Conservation (phyloP, 1,140 invertebrate species). For the Sitobion miscanthi region DNA sequence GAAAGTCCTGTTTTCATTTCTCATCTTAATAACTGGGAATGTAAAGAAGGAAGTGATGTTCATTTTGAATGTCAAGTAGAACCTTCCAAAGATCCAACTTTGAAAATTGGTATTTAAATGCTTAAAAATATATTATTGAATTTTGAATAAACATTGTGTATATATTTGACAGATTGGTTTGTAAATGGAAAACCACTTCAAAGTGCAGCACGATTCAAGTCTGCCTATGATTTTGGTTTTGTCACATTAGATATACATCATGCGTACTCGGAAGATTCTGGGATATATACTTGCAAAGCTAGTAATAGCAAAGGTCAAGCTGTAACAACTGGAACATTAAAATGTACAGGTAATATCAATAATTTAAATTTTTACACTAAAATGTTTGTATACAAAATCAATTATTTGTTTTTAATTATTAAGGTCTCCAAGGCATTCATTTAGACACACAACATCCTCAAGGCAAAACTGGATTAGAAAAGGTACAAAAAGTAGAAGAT, state of each 20-base stretch:
- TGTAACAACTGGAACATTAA: constrained; percentile 85
- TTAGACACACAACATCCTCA: constrained; percentile 90
- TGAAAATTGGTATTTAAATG: constrained; percentile 72
- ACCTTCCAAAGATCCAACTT: constrained; percentile 91
- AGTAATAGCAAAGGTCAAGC: constrained; percentile 88
- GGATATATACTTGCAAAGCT: constrained; percentile 89
- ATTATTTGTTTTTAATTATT: background rate
- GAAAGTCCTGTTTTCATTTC: constrained; percentile 88
- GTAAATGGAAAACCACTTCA: constrained; percentile 83
- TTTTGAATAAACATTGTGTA: background rate
- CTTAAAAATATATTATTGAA: constrained; percentile 1
- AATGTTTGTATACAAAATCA: background rate
- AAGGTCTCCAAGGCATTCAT: constrained; percentile 75
- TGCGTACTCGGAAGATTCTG: constrained; percentile 86
- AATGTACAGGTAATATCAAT: constrained; percentile 69
- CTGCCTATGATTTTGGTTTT: constrained; percentile 88
- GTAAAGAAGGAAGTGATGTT: constrained; percentile 86
- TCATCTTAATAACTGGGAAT: constrained; percentile 88
- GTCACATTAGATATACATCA: constrained; percentile 82
- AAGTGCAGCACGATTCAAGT: constrained; percentile 80
- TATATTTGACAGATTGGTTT: constrained; percentile 75
- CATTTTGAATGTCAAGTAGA: constrained; percentile 96
- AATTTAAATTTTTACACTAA: background rate
- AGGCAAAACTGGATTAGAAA: constrained; percentile 83
- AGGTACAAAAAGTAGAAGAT: constrained; percentile 83